Evolutionary conservation across 1,140 invertebrate species (phyloP).

Genomic region (Zaprionus vittiger): DNA sequence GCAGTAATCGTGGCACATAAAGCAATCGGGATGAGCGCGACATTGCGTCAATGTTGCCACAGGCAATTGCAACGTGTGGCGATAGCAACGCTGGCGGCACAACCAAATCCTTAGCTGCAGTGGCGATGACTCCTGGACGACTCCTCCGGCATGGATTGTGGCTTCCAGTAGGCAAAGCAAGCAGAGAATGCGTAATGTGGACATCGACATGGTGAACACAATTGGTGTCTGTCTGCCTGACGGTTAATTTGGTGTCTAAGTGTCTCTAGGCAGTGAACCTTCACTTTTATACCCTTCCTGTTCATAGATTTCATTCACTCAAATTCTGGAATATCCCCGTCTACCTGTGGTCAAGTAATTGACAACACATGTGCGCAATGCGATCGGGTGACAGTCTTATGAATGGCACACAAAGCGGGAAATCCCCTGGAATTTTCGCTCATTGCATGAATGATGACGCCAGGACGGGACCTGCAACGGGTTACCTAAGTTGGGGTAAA

Average conservation of each 20-base stretch:
- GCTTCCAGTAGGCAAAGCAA: constrained; percentile 2
- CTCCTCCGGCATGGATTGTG: background rate
- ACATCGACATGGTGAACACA: background rate
- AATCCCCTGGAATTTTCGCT: constrained; percentile 67
- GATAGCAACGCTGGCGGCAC: constrained; percentile 67
- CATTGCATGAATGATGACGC: constrained; percentile 47
- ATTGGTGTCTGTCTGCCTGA: constrained; percentile 12
- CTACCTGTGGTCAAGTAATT: constrained; percentile 52
- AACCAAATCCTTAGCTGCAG: constrained; percentile 45
- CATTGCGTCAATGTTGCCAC: constrained; percentile 41
- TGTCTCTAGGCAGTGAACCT: background rate
- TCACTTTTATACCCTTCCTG: constrained; percentile 47
- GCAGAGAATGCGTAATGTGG: background rate
- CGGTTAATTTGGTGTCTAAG: constrained; percentile 53
- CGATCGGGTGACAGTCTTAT: constrained; percentile 41
- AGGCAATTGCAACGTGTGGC: constrained; percentile 14
- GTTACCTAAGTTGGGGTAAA: background rate
- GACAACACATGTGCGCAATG: constrained; percentile 67
- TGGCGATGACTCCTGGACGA: constrained; percentile 2
- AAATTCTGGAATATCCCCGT: constrained; percentile 38
- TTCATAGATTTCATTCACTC: constrained; percentile 51
- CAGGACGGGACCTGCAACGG: background rate
- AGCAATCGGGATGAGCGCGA: constrained; percentile 64
- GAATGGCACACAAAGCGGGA: constrained; percentile 59
- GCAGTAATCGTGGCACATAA: constrained; percentile 77